Conservation (phyloP, 2,113 vertebrate genomes). For the Carollia perspicillata region DNA sequence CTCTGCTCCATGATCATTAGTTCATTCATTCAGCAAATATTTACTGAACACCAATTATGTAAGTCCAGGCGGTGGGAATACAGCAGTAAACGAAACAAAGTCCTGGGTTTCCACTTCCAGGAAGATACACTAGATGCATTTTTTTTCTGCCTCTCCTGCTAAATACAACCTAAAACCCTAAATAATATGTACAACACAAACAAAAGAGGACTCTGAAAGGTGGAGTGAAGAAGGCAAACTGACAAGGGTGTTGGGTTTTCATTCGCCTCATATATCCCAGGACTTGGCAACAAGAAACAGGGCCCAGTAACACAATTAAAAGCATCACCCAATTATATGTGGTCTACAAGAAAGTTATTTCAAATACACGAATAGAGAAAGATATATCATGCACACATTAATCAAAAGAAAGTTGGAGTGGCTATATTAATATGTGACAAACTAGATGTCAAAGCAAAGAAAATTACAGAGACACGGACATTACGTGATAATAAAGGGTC, state of each 20-base stretch:
- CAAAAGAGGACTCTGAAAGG: neutral
- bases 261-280: neutral
- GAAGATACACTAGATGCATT: neutral
- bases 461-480: neutral
- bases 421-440: neutral
- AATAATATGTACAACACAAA: neutral
- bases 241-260: neutral
- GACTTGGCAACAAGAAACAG: neutral
- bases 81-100: neutral
- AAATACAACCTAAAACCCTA: neutral
- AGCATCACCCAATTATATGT: neutral
- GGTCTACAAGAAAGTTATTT: neutral
- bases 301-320: neutral
- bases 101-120: neutral
- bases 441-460: neutral
- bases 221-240: neutral
- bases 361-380: neutral
- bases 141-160: neutral
- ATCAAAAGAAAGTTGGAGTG: neutral
- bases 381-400: neutral
- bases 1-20: neutral
- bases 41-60: neutral
- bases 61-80: neutral
- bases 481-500: neutral
- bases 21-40: neutral